Evolutionary conservation across 1,140 invertebrate genomes (phyloP).

Genomic region (Drosophila nannoptera): DNA sequence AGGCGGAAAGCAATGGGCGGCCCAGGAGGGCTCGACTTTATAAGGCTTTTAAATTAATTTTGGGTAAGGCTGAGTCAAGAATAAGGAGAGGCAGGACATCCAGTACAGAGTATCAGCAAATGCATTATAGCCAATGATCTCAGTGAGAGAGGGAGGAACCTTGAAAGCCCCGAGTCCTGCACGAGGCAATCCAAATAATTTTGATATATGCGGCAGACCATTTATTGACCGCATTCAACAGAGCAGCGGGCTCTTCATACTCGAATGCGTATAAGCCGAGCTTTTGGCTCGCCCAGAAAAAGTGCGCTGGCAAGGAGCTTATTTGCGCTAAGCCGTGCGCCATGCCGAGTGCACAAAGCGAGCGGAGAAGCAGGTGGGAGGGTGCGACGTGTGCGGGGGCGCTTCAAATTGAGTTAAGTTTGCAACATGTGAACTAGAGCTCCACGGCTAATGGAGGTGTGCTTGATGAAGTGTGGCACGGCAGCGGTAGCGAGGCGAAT

Average conservation of each 20-base stretch:
- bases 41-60: too few relatives aligned
- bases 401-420: conserved; percentile 1
- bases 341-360: not conserved
- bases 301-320: not conserved
- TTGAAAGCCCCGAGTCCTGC: not conserved
- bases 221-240: not conserved
- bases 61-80: too few relatives aligned
- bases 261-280: not conserved
- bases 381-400: not conserved
- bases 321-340: not conserved
- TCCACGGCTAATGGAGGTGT: not conserved
- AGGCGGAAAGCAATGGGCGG: too few relatives aligned
- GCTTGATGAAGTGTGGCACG: not conserved
- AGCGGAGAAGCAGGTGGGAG: not conserved
- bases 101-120: too few relatives aligned
- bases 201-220: not conserved
- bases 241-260: not conserved
- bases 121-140: too few relatives aligned
- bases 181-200: not conserved
- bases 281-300: not conserved
- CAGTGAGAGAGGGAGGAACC: too few relatives aligned
- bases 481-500: too few relatives aligned
- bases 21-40: too few relatives aligned
- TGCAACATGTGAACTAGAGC: not conserved
- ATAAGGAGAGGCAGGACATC: too few relatives aligned